phyloP scores from a whole-genome alignment of 1,140 invertebrate genomes.

The Bacillus rossius region DNA sequence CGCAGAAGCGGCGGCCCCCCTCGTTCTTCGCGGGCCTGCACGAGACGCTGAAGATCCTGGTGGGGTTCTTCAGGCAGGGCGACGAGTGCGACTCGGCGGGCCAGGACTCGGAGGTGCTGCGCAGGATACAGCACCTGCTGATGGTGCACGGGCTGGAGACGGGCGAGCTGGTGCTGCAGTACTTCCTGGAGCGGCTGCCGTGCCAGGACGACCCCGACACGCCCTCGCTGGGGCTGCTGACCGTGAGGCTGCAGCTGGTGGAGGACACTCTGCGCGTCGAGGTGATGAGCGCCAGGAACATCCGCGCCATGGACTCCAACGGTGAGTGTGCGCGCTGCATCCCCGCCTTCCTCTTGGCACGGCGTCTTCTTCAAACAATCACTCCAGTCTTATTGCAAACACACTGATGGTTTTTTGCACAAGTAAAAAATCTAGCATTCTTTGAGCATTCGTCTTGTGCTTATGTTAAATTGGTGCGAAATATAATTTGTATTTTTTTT shows the following conservation, averaged over 20 bases:
- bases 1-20: slow-evolving; percentile 73
- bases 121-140: slow-evolving; percentile 62
- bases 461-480: too few species aligned
- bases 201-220: slow-evolving; percentile 57
- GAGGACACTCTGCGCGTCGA: slow-evolving; percentile 60
- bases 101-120: slow-evolving; percentile 36
- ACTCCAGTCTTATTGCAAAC: too few species aligned
- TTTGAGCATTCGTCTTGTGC: too few species aligned
- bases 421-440: too few species aligned
- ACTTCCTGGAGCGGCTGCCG: slow-evolving; percentile 45
- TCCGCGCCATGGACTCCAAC: slow-evolving; percentile 82
- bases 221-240: slow-evolving; percentile 59
- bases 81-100: background rate
- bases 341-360: too few species aligned
- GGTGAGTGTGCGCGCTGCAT: too few species aligned
- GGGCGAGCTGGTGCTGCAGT: slow-evolving; percentile 77
- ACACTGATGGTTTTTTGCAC: too few species aligned
- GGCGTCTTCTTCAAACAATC: too few species aligned
- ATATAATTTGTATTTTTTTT: too few species aligned
- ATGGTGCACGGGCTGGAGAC: slow-evolving; percentile 83
- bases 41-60: slow-evolving; percentile 75
- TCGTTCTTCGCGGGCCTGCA: slow-evolving; percentile 86
- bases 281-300: slow-evolving; percentile 85
- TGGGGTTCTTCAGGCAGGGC: slow-evolving; percentile 80
- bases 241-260: slow-evolving; percentile 61